Percentiles rank a stretch among this genome's conserved stretches.
phyloP scores from a whole-genome alignment of 2,888 invertebrate genomes.

The Galerucella pusilla region DNA sequence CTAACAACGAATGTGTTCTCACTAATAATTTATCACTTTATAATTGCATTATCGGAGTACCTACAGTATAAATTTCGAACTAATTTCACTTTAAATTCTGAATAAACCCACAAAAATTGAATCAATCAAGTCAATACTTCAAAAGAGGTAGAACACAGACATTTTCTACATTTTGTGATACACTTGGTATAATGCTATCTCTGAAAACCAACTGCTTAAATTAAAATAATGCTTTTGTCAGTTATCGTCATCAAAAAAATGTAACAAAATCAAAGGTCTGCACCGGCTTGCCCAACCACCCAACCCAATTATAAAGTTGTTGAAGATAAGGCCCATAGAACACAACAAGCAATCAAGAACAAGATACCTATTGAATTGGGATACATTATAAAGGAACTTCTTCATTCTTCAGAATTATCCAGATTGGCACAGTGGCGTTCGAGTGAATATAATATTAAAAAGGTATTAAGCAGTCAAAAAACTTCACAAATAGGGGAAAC shows the following conservation, averaged over 20 bases:
- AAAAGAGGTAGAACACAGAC: too few relatives aligned
- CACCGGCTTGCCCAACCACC: conserved; percentile 27
- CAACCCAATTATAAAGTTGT: conserved; percentile 47
- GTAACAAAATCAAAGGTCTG: conserved; percentile 25
- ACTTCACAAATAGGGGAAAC: too few relatives aligned
- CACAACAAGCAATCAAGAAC: conserved; percentile 36
- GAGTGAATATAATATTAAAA: neutral
- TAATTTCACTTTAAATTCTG: too few relatives aligned
- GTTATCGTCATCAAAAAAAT: conserved; percentile 21
- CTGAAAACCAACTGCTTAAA: conserved; percentile 1
- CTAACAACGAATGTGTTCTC: too few relatives aligned
- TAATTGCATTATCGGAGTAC: too few relatives aligned
- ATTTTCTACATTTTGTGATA: neutral
- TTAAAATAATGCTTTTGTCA: conserved; percentile 30
- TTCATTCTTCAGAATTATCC: neutral
- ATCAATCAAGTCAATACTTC: too few relatives aligned
- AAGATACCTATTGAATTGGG: conserved; percentile 16
- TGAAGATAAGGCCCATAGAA: conserved; percentile 44
- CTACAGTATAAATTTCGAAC: too few relatives aligned
- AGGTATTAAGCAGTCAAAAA: too few relatives aligned
- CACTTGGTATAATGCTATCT: neutral
- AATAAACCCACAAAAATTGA: too few relatives aligned
- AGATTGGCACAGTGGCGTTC: neutral
- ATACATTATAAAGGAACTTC: neutral
- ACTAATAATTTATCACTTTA: too few relatives aligned